Evolutionary conservation across 92 coral and sea anemone genomes (phyloP).

Genomic region (Zoanthus sansibaricus): DNA sequence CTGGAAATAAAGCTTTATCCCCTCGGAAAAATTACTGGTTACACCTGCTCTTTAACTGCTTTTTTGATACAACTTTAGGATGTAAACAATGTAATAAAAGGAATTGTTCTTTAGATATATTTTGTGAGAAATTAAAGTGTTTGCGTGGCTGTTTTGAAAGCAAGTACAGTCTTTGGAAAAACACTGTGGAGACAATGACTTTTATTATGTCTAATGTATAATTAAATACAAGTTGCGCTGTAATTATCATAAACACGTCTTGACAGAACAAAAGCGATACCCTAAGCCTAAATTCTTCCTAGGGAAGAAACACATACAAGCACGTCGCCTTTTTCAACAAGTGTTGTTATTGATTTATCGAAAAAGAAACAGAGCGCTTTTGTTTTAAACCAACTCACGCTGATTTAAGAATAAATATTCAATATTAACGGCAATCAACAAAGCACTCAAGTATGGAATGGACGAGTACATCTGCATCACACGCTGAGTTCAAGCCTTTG

Average conservation of each 20-base stretch:
- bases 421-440: conserved; percentile 8
- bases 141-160: conserved; percentile 35
- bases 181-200: conserved; percentile 12
- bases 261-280: not conserved
- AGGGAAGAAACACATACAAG: not conserved
- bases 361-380: not conserved
- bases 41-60: conserved; percentile 24
- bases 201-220: conserved; percentile 13
- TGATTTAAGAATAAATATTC: conserved; percentile 17
- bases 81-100: conserved; percentile 23
- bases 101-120: conserved; percentile 26
- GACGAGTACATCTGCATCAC: conserved; percentile 16
- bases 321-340: not conserved
- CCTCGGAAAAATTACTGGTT: conserved; percentile 10
- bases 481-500: not conserved
- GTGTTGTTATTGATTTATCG: not conserved
- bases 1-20: not conserved
- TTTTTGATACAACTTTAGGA: conserved; percentile 21
- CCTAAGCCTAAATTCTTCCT: not conserved
- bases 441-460: conserved; percentile 6
- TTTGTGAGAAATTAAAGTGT: conserved; percentile 29
- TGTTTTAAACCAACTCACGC: conserved; percentile 17
- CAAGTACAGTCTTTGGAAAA: conserved; percentile 32
- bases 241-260: not conserved
- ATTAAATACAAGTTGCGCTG: not conserved